Base-by-base conservation (phyloP, 2,113 vertebrate genomes). In the Coracopsis vasa region DNA sequence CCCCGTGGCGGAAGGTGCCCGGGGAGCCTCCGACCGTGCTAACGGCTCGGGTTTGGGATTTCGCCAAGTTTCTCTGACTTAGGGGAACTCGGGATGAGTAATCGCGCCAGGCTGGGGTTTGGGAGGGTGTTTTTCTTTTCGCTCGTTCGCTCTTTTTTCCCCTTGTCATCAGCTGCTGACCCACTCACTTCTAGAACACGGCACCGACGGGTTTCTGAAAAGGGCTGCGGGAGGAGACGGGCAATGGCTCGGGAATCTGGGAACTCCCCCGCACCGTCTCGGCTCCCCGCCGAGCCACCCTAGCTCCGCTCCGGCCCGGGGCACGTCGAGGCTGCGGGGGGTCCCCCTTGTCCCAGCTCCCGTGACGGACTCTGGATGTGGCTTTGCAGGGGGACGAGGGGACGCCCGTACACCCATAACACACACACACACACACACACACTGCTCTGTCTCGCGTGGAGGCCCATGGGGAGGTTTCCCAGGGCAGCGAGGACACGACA, bases 21-120 rank as follows among this genome's bases (percentile, higher is more conserved):
- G 83, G 92, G 92, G 86, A 91, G 79, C 54, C 44, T 80, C 74
- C 70, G 84, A 58, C 84, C 74, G 74, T 73, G 83, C 86, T 87
- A 91, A 92, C 80, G 94, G 95, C 95, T 92, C 37, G 91, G 96
- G 84, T 80, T 97, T 97, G 97, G 97, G 96, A 95, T 94, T 86
- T 90, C 9, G 97, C 98, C 98, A 97, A 97, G 96, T 97, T 95
- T 93, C 95, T 98, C 81, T 95, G 97, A 97, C 96, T 96, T 96
- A 97, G 96, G 98, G 98, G 97, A 98, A 98, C 96, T 96, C 98
- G 79, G 95, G 98, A 97, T 98, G 98, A 98, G 97, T 98, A 98
- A 98, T 98, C 94, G 94, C 92, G 56, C 94, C 88, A 94, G 88
- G 95, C 97, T 96, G 77, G 96, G 96, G 95, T 86, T 97, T 95